phyloP scores from a whole-genome alignment of 2,888 invertebrate species.

The Helicoverpa assulta region DNA sequence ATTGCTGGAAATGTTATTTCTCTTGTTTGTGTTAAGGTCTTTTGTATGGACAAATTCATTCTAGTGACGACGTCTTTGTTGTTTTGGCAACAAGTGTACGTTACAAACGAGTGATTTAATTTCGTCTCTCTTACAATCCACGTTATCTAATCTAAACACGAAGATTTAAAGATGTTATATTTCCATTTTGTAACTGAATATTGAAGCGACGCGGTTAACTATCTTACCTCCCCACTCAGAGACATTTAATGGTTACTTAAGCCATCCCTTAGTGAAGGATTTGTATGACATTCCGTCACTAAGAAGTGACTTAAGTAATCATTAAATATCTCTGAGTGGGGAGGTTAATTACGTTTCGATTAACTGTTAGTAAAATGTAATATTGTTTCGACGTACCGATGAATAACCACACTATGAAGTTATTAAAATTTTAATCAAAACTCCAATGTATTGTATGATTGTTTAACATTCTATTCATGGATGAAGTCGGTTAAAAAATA shows the following conservation, averaged over 20 bases:
- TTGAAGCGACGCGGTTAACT: neutral
- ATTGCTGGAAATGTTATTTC: slow-evolving; percentile 28
- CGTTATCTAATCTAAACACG: neutral
- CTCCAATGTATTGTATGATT: no score
- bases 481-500: neutral
- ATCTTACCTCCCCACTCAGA: no score
- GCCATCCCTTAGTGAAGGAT: no score
- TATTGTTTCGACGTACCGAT: neutral
- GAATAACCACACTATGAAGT: neutral
- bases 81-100: neutral
- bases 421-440: no score
- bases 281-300: no score
- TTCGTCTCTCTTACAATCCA: neutral
- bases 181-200: neutral
- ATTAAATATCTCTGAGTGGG: no score
- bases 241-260: no score
- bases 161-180: neutral
- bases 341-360: no score
- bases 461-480: neutral
- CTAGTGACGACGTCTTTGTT: neutral
- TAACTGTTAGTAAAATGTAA: no score
- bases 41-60: slow-evolving; percentile 13
- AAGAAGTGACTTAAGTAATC: no score
- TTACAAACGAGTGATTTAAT: neutral
- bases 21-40: slow-evolving; percentile 7